Percentiles rank a stretch among this genome's conserved stretches.
Conservation (phyloP, 2,113 vertebrate species). For the Pachyramphus minor region DNA sequence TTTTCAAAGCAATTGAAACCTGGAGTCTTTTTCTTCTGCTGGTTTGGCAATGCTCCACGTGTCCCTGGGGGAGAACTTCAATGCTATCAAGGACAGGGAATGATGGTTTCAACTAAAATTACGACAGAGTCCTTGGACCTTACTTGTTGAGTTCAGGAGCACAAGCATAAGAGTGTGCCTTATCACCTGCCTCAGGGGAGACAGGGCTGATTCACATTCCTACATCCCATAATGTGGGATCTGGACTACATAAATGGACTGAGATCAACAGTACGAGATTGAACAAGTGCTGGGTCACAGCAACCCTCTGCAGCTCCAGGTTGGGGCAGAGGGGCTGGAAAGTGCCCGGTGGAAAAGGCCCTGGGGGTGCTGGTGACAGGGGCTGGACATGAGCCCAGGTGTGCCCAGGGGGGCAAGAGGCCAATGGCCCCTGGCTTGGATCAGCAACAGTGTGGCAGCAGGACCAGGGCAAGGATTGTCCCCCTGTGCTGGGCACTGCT, state of each 20-base stretch:
- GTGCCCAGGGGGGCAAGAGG: neutral
- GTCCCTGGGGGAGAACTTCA: neutral
- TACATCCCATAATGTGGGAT: accelerated
- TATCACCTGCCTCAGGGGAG: no score
- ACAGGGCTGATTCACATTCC: accelerated
- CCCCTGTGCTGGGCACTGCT: neutral
- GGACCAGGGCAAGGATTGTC: neutral
- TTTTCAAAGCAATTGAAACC: neutral
- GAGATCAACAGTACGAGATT: neutral
- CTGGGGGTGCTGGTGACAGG: neutral
- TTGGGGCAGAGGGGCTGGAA: neutral
- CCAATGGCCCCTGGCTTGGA: neutral
- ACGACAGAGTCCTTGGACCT: neutral
- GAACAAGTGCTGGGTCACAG: neutral
- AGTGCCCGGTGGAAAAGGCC: neutral
- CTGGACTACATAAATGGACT: neutral
- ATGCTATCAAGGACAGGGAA: no score
- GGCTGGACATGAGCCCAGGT: neutral
- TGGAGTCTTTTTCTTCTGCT: neutral
- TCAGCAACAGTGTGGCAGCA: neutral
- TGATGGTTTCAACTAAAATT: accelerated
- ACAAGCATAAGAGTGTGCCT: accelerated
- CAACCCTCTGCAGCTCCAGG: neutral
- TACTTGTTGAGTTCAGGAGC: neutral
- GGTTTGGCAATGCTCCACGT: neutral